Conservation (phyloP, 2,888 invertebrate genomes). For the Phortica magna region DNA sequence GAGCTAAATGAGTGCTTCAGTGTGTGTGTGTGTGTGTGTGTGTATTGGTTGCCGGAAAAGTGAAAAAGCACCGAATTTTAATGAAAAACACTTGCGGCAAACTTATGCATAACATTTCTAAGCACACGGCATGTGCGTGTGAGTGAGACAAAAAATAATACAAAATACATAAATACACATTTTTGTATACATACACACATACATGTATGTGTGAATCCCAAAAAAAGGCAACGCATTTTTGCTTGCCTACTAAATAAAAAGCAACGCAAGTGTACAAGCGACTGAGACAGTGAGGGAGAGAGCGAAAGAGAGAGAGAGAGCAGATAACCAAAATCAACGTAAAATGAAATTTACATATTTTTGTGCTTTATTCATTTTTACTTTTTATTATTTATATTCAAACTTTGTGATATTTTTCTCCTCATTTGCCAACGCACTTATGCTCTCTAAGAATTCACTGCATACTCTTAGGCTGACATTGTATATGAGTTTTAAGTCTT, state of each 20-base stretch:
- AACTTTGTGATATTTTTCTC: constrained; percentile 30
- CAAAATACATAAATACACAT: background rate
- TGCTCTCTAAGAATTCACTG: too few species aligned
- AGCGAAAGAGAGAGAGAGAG: too few species aligned
- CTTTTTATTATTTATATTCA: constrained; percentile 51
- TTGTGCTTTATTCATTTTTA: constrained; percentile 22
- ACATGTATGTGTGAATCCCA: background rate
- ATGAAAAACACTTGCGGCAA: constrained; percentile 36
- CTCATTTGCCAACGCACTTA: constrained; percentile 34
- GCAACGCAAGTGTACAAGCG: too few species aligned
- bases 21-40: constrained; percentile 24
- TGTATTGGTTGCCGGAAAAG: constrained; percentile 21
- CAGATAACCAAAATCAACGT: constrained; percentile 52
- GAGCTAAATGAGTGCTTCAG: background rate
- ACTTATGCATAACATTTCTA: background rate
- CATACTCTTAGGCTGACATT: background rate
- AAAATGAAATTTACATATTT: constrained; percentile 62
- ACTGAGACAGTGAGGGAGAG: too few species aligned
- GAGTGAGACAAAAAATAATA: background rate
- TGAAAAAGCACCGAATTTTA: constrained; percentile 29
- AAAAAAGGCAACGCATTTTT: too few species aligned
- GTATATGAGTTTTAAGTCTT: too few species aligned
- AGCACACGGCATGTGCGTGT: background rate
- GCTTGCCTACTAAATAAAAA: too few species aligned
- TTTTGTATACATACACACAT: background rate